Conservation (phyloP, 2,797 vertebrate genomes). For the Macropodus opercularis region DNA sequence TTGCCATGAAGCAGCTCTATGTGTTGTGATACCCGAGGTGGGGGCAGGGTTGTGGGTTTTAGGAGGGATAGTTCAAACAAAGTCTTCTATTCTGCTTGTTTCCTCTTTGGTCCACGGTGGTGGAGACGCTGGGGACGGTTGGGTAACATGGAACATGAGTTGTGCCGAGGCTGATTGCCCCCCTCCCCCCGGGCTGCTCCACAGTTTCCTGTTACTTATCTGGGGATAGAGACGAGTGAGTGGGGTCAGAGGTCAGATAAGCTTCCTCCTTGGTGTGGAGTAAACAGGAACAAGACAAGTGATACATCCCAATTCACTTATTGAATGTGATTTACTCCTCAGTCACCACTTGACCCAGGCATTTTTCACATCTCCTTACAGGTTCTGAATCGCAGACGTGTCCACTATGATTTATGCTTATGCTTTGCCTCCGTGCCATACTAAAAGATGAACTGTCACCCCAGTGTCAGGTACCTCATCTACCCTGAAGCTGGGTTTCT, state of each 20-base stretch:
- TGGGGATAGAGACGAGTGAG: slow-evolving; percentile 74
- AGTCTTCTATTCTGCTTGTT: slow-evolving; percentile 50
- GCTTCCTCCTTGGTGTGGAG: slow-evolving; percentile 56
- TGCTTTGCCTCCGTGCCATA: no score
- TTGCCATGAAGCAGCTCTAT: slow-evolving; percentile 28
- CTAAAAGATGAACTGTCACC: no score
- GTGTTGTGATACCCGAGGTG: slow-evolving; percentile 45
- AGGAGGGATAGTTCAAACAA: slow-evolving; percentile 43
- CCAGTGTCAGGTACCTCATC: no score
- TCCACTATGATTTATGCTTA: no score
- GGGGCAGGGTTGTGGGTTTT: slow-evolving; percentile 1
- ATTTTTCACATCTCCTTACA: no score
- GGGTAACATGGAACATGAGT: slow-evolving; percentile 56
- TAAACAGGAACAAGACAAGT: slow-evolving; percentile 20
- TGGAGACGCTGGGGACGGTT: background rate
- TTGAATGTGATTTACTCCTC: background rate
- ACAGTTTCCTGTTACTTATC: slow-evolving; percentile 64
- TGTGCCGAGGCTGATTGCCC: slow-evolving; percentile 67
- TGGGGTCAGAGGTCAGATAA: slow-evolving; percentile 65
- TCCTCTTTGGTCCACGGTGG: slow-evolving; percentile 29
- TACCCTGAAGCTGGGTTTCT: no score
- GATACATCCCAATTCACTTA: background rate
- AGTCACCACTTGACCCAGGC: no score
- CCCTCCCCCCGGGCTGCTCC: slow-evolving; percentile 51
- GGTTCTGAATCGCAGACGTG: no score